Evolutionary conservation across 2,113 vertebrate genomes (phyloP).

Genomic region (Xiphias gladius): DNA sequence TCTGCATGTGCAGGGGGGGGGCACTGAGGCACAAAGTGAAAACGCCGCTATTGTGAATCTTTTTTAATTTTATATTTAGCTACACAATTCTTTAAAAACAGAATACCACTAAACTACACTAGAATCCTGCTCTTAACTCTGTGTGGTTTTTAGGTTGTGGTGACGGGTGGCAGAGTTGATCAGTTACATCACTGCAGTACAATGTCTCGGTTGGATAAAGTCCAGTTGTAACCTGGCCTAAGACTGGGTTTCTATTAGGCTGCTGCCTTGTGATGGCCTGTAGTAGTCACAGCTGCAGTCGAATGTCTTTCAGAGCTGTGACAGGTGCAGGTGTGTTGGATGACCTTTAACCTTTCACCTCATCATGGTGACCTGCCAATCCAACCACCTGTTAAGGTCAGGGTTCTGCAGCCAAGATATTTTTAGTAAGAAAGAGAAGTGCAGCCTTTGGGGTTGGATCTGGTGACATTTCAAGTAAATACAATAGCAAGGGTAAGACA

Average conservation of each 20-base stretch:
- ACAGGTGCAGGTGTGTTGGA: slow-evolving; percentile 67
- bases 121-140: neutral
- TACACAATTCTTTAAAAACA: neutral
- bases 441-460: slow-evolving; percentile 6
- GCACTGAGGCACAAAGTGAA: slow-evolving; percentile 39
- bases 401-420: slow-evolving; percentile 37
- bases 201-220: slow-evolving; percentile 31
- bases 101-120: too few species aligned
- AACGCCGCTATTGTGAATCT: neutral
- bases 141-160: neutral
- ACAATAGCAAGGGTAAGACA: neutral
- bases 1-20: slow-evolving; percentile 26
- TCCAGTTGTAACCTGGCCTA: slow-evolving; percentile 29
- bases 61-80: neutral
- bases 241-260: neutral
- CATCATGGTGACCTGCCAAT: slow-evolving; percentile 26
- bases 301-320: slow-evolving; percentile 44
- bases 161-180: neutral
- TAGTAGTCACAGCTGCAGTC: slow-evolving; percentile 65
- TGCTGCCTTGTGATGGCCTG: slow-evolving; percentile 24
- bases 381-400: slow-evolving; percentile 64
- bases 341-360: slow-evolving; percentile 66
- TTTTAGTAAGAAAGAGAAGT: slow-evolving; percentile 47
- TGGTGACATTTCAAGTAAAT: neutral
- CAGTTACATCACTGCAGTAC: slow-evolving; percentile 12